Conservation (phyloP, 37 sponge, comb jelly and placozoan species). For the Spongilla lacustris region DNA sequence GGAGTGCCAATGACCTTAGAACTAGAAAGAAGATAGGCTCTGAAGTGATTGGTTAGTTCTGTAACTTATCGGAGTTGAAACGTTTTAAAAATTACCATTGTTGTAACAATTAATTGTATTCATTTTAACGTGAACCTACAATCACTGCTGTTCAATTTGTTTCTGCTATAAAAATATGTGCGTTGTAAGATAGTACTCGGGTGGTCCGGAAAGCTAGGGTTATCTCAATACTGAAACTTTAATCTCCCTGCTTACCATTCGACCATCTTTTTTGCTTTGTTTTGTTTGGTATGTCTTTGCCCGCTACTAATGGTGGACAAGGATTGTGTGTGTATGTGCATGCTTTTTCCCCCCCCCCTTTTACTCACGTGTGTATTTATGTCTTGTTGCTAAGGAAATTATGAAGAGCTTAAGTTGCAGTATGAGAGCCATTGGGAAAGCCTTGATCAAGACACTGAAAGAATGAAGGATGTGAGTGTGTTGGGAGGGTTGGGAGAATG, state of each 20-base stretch:
- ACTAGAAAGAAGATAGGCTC: conserved; percentile 35
- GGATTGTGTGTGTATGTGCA: background rate
- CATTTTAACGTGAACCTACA: too few species aligned
- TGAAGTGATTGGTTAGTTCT: background rate
- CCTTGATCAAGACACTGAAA: background rate
- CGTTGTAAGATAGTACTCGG: background rate
- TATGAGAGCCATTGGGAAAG: background rate
- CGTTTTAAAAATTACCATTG: too few species aligned
- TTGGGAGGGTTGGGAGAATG: background rate
- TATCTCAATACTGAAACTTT: too few species aligned
- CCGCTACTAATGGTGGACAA: background rate
- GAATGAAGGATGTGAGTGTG: background rate
- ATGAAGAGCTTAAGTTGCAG: background rate
- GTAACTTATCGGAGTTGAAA: too few species aligned
- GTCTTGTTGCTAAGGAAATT: background rate
- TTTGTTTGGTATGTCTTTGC: too few species aligned
- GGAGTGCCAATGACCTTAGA: conserved; percentile 34
- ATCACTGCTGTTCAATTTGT: too few species aligned
- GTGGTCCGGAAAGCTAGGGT: background rate
- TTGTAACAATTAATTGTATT: too few species aligned
- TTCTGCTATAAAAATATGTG: background rate
- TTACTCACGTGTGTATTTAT: background rate
- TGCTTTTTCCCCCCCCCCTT: too few species aligned
- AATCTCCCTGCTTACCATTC: too few species aligned
- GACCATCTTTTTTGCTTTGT: too few species aligned